phyloP scores from a whole-genome alignment of 2,888 invertebrate species.

The Melinopterus prodromus region DNA sequence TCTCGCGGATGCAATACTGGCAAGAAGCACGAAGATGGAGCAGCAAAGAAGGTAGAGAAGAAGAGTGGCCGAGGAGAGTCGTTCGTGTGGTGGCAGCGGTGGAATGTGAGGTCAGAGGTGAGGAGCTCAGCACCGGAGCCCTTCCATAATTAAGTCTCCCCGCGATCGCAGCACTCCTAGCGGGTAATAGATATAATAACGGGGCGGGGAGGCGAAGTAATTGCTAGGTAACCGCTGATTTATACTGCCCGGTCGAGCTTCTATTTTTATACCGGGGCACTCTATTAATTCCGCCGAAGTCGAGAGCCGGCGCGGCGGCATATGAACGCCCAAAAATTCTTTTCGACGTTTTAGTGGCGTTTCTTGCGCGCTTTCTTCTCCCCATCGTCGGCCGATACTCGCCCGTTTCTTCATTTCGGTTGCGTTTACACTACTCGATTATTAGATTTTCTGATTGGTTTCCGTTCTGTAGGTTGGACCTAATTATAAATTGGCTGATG shows the following conservation, averaged over 20 bases:
- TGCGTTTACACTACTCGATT: conserved; percentile 41
- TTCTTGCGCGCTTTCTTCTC: conserved; percentile 30
- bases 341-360: conserved; percentile 11
- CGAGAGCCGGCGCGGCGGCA: conserved; percentile 14
- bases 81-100: conserved; percentile 58
- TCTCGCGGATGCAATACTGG: conserved; percentile 38
- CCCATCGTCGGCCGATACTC: conserved; percentile 26
- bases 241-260: conserved; percentile 53
- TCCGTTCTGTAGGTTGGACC: conserved; percentile 48
- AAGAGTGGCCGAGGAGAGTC: conserved; percentile 13
- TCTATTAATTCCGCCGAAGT: conserved; percentile 47
- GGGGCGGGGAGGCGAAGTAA: conserved; percentile 60
- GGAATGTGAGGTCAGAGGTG: conserved; percentile 61
- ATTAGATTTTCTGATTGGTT: conserved; percentile 43
- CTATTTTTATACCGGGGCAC: conserved; percentile 49
- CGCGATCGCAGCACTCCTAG: conserved; percentile 59
- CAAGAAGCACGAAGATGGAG: conserved; percentile 41
- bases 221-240: conserved; percentile 60
- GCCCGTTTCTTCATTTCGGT: conserved; percentile 38
- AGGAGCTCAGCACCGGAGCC: conserved; percentile 55
- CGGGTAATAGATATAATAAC: conserved; percentile 62
- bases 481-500: conserved; percentile 41
- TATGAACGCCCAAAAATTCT: conserved; percentile 41
- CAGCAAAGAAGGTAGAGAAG: conserved; percentile 39
- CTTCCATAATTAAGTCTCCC: conserved; percentile 61